Evolutionary conservation across 1,140 invertebrate species (phyloP), one percentile per base, ranked within the genome.

Genomic region (Grapholita molesta): DNA sequence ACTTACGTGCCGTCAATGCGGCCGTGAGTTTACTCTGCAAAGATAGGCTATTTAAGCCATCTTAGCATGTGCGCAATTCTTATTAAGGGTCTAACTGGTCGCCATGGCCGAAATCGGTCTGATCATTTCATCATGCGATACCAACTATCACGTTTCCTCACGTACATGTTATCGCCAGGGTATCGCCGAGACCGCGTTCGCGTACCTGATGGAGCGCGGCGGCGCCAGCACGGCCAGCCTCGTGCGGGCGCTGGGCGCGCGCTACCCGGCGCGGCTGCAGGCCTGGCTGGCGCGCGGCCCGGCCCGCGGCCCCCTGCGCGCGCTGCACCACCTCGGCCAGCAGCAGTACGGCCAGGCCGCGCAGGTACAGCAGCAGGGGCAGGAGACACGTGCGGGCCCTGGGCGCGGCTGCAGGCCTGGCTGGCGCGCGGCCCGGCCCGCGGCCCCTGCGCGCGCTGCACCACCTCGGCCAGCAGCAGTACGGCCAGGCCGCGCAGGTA

Each of bases 131-230:
- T n/a, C n/a, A n/a, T n/a, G n/a, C n/a, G n/a, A n/a, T n/a, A n/a
- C n/a, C n/a, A n/a, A n/a, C n/a, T n/a, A n/a, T n/a, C n/a, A n/a
- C n/a, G n/a, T n/a, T n/a, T n/a, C n/a, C n/a, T n/a, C n/a, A n/a
- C n/a, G n/a, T n/a, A n/a, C n/a, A n/a, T n/a, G n/a, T n/a, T n/a
- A n/a, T n/a, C n/a, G n/a, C n/a, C 71, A 86, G 85, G 84, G 84
- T 48, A 74, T 87, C 38, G 70, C 78, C 21, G 80, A 82, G 69
- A 64, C 61, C 1, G 72, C 79, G 67, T 85, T 81, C 76, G 82
- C 77, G 53, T 74, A 72, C 70, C 76, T 82, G 67, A 65, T 75
- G 32, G 72, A 70, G 8, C 68, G 61, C 35, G 69, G 53, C 18
- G 80, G 78, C 25, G 42, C n/a, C 3, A 9, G 3, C 7, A 11